Percentiles rank a stretch among this genome's conserved stretches.
Conservation (phyloP, 2,888 invertebrate species). For the Phorcus lineatus region DNA sequence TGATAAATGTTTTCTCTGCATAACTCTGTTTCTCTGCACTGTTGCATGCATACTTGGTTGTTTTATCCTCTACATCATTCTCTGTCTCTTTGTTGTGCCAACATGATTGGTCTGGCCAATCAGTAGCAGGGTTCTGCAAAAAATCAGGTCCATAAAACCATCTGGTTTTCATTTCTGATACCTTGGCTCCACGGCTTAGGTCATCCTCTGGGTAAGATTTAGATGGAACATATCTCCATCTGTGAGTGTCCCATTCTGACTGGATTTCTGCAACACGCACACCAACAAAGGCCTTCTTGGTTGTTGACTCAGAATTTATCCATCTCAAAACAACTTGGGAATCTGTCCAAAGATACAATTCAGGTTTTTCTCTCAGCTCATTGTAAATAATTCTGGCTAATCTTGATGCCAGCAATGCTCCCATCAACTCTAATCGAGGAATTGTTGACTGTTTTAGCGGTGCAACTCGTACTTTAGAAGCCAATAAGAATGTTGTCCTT, state of each 20-base stretch:
- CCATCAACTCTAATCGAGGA: slow-evolving; percentile 22
- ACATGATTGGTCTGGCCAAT: not conserved
- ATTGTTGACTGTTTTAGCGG: slow-evolving; percentile 18
- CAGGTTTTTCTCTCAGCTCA: not conserved
- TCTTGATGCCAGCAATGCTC: slow-evolving; percentile 1
- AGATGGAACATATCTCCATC: slow-evolving; percentile 20
- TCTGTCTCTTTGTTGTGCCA: not conserved
- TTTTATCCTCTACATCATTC: no score
- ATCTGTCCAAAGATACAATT: not conserved
- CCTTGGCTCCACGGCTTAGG: slow-evolving; percentile 25
- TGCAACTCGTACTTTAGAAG: slow-evolving; percentile 18
- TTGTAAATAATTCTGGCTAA: not conserved
- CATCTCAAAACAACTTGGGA: slow-evolving; percentile 12
- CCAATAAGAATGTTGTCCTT: not conserved
- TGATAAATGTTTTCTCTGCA: not conserved
- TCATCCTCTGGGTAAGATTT: slow-evolving; percentile 26
- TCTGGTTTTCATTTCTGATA: not conserved
- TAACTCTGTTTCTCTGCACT: no score
- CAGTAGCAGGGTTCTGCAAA: not conserved
- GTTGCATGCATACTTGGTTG: no score
- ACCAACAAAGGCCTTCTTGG: slow-evolving; percentile 21
- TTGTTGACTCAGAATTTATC: slow-evolving; percentile 20
- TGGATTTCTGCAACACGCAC: slow-evolving; percentile 28
- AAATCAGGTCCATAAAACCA: slow-evolving; percentile 26
- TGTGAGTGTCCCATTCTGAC: not conserved